Percentiles rank a stretch among this genome's conserved stretches.
Conservation (phyloP, 2,888 invertebrate genomes). For the Sinopyrophorus schimmeli region DNA sequence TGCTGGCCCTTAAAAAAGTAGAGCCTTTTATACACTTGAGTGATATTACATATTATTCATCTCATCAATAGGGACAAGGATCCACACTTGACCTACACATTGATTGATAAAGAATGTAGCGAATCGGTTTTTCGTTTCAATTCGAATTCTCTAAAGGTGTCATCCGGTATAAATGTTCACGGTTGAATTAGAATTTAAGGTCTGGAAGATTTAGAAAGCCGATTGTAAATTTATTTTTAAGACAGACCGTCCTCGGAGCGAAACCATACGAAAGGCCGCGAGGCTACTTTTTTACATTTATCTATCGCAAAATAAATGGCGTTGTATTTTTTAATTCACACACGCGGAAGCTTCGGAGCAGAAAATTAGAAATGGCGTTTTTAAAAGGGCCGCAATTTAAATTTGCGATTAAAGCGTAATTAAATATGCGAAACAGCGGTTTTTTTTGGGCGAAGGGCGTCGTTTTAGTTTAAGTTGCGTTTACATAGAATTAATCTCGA, state of each 20-base stretch:
- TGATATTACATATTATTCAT: constrained; percentile 13
- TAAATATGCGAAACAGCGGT: too few relatives aligned
- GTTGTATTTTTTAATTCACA: too few relatives aligned
- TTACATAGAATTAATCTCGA: constrained; percentile 7
- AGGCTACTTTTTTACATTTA: too few relatives aligned
- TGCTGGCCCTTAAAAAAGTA: too few relatives aligned
- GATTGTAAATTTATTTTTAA: constrained; percentile 8
- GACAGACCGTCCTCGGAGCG: constrained; percentile 1
- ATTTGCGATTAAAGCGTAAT: too few relatives aligned
- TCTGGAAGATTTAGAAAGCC: constrained; percentile 3
- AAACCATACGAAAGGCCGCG: background rate
- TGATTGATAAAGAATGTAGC: constrained; percentile 7
- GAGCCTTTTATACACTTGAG: constrained; percentile 10
- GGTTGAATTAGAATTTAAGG: constrained; percentile 2
- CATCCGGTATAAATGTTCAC: constrained; percentile 8
- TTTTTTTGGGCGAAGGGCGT: too few relatives aligned
- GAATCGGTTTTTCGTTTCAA: constrained; percentile 4
- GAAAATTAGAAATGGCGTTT: background rate
- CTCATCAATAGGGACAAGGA: background rate
- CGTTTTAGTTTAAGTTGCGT: background rate
- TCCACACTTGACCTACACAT: constrained; percentile 1
- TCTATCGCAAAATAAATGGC: too few relatives aligned
- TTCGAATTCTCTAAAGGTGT: constrained; percentile 2
- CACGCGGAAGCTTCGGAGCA: too few relatives aligned
- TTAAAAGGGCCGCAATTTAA: constrained; percentile 12